These are phyloP conservation scores for Pungitius pungitius DNA, from an alignment of 2,113 vertebrate genomes.

Conservation along the genomic window DNA sequence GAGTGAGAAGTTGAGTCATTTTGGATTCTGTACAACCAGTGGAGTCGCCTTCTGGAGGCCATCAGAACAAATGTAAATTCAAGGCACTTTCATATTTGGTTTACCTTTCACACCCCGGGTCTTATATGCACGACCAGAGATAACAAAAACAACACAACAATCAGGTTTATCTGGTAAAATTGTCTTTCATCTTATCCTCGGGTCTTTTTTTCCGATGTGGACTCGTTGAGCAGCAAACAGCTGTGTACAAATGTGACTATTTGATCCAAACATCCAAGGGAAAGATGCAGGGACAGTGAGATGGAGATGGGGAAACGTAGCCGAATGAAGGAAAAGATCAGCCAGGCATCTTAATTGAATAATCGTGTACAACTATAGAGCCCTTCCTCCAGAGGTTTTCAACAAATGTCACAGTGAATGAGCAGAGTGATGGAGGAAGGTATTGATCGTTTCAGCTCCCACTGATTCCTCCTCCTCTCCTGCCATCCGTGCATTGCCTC, in stretches of 20 bases:
- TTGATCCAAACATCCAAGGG: neutral
- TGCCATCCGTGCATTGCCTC: neutral
- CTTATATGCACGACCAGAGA: neutral
- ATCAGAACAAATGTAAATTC: neutral
- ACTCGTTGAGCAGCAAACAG: neutral
- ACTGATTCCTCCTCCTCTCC: conserved; percentile 2
- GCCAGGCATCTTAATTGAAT: conserved; percentile 56
- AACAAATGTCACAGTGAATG: conserved; percentile 57
- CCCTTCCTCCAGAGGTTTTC: conserved; percentile 47
- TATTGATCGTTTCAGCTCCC: conserved; percentile 52
- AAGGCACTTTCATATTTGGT: neutral
- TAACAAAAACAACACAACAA: neutral
- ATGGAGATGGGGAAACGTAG: conserved; percentile 3
- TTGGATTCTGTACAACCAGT: neutral
- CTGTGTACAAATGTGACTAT: neutral
- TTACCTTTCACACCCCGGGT: neutral
- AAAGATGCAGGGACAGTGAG: conserved; percentile 1
- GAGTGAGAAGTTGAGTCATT: neutral
- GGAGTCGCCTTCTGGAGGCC: neutral
- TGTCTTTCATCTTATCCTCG: neutral
- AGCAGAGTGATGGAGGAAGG: conserved; percentile 42
- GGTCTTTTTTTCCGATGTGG: neutral
- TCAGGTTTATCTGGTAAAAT: neutral
- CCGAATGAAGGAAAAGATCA: conserved; percentile 14
- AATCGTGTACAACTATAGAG: conserved; percentile 46